Conservation (phyloP, 2,113 vertebrate species). For the Crocuta crocuta region DNA sequence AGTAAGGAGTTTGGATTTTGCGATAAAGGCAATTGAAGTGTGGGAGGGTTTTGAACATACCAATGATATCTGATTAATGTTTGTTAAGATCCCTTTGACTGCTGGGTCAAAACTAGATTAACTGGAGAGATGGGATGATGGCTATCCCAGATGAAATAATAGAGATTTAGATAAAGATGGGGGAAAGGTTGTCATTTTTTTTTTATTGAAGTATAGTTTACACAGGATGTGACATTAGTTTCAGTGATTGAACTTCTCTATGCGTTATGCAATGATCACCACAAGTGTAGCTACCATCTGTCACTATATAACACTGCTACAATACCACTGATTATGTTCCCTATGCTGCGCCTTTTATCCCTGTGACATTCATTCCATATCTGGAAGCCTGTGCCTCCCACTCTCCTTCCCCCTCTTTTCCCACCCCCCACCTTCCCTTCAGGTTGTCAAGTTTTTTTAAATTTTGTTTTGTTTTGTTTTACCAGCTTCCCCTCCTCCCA, state of each 20-base stretch:
- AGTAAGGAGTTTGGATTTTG: background rate
- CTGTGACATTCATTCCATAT: background rate
- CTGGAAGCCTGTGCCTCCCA: background rate
- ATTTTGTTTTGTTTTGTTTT: background rate
- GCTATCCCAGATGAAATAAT: conserved; percentile 20
- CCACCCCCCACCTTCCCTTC: background rate
- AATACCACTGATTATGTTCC: background rate
- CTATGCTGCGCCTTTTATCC: background rate
- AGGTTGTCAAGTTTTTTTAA: background rate
- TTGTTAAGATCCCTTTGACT: conserved; percentile 1
- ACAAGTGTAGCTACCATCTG: background rate
- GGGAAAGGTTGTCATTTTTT: background rate
- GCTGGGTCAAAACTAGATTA: background rate
- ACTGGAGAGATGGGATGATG: background rate
- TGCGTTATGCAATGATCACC: background rate
- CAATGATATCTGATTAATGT: background rate
- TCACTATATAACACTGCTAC: background rate
- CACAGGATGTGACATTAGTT: background rate
- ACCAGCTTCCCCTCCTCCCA: background rate
- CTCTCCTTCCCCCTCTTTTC: background rate
- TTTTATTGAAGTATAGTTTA: background rate
- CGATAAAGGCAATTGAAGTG: background rate
- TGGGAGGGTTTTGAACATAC: background rate
- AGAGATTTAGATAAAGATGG: conserved; percentile 17
- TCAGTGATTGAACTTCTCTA: background rate